Base-by-base conservation (phyloP, 2,888 invertebrate species). In the Trachelus stipa region DNA sequence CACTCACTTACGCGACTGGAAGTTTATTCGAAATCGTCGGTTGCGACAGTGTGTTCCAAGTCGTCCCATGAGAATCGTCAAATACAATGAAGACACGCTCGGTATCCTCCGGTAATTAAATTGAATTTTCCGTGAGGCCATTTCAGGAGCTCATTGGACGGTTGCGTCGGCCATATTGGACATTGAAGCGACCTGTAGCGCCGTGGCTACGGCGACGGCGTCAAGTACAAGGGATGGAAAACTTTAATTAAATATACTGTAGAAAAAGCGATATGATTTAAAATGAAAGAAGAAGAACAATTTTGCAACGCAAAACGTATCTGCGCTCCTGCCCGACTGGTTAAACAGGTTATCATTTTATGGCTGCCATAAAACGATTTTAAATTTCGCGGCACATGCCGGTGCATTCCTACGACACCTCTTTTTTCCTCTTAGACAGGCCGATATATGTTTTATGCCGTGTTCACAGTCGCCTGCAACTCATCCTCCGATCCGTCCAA, bases 331-430 rank as follows among this genome's bases (percentile, higher is more conserved):
- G 35, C 84, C 77, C 85, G 86, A 90, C 90, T 89, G 89, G 90
- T 90, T 89, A 88, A 90, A 90, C 90, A 87, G 89, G 90, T 90
- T 90, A 88, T 87, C 88, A 86, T 85, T 90, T 90, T 90, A 90
- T 88, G 85, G 87, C 88, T 84, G 87, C 85, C 84, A 88, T 90
- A 89, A 90, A 90, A 85, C 85, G 86, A 90, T 89, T 90, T 90
- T 90, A 90, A 90, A 90, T 89, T 90, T 90, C 89, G 90, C 89
- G 90, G 89, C 87, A 87, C 83, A 89, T 86, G 83, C 83, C 80
- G 79, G 79, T 82, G 83, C 88, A 86, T 87, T 86, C 87, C 86
- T 15, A 83, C 79, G 81, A 79, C 76, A 74, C 79, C 79, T 74
- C 35, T 69, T 74, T 79, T 81, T 81, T 83, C 12, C 74, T 73